Base-by-base conservation (phyloP, 2,888 invertebrate genomes). In the Auanema freiburgensis region DNA sequence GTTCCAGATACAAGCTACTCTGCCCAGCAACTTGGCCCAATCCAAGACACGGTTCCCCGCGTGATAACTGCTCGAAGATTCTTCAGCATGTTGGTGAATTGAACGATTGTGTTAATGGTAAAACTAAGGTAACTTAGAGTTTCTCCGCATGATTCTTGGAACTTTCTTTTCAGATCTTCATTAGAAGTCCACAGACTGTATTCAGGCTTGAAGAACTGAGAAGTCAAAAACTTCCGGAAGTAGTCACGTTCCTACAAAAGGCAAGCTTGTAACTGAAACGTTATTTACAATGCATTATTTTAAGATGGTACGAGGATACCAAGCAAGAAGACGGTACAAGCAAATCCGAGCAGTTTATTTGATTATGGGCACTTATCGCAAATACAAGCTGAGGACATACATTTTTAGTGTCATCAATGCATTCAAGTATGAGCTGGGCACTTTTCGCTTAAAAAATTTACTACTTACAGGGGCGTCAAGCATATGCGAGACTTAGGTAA, bases 11-110 rank as follows among this genome's bases (percentile, higher is more conserved):
- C 88, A 97, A 97, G 88, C 93, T 96, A 92, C 90, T 95, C 76
- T 92, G 91, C 0, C 90, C 91, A 83, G 91, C 90, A 85, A 97
- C 96, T 2, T 97, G 97, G 97, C 97, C 97, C 42, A 95, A 93
- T 86, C 96, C 91, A 87, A 89, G 90, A 64, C 90, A 89, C 58
- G 87, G 86, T 58, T 90, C 91, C 74, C 43, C 54, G 5, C 41
- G 52, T 8, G 68, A 63, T 16, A 66, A 61, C 25, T 68, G 69
- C 44, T 25, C 60, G 44, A 56, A 67, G 67, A 89, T 98, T 67
- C 88, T 96, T 74, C 88, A 91, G 55, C 92, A 93, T 75, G 88
- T 90, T 79, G 89, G 89, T 44, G 89, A 90, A 75, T 85, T 89
- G 2, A 86, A 89, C 42, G 96, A 97, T 83, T 93, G 94, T 21